Evolutionary conservation across 1,140 invertebrate species (phyloP), one percentile per base, ranked within the genome.

Genomic region (Drosophila novamexicana): DNA sequence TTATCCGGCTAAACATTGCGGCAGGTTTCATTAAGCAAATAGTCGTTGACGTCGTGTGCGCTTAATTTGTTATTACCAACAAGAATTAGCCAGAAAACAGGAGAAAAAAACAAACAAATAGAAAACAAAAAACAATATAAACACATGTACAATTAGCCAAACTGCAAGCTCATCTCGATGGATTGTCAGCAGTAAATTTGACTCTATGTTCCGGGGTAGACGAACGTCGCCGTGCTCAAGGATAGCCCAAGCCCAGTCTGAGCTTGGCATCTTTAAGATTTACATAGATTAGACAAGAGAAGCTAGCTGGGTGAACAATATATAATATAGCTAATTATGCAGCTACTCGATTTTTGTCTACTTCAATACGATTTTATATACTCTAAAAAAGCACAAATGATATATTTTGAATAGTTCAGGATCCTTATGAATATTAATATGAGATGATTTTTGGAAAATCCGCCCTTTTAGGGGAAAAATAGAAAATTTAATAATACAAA

Each of bases 121-220:
- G 22, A 29, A 29, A 29, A 50, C 7, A 44, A n/a, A 44, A 53
- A 56, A 71, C 58, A 76, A 68, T 58, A 69, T 22, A 79, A 45
- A 75, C 52, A 65, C 86, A 83, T 74, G 79, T 68, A 75, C 84
- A 88, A 88, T 88, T 88, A 83, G 80, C 45, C 61, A 80, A 88
- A 77, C 56, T 86, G 83, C 83, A 82, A 82, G 83, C 86, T 86
- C 83, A 86, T 86, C 83, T 77, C 44, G 53, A 39, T 39, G 37
- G 59, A 74, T 18, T 69, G n/a, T 69, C 18, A 63, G 50, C 32
- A 14, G 49, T 52, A 61, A 71, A 45, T 52, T 39, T 50, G 40
- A 10, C 22, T 12, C 34, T 52, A 42, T 73, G 79, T 88, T 88
- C 83, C 83, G 83, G 83, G 83, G 45, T 89, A 72, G 54, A 52